Conservation (phyloP, 2,888 invertebrate species). For the Drosophila testacea region DNA sequence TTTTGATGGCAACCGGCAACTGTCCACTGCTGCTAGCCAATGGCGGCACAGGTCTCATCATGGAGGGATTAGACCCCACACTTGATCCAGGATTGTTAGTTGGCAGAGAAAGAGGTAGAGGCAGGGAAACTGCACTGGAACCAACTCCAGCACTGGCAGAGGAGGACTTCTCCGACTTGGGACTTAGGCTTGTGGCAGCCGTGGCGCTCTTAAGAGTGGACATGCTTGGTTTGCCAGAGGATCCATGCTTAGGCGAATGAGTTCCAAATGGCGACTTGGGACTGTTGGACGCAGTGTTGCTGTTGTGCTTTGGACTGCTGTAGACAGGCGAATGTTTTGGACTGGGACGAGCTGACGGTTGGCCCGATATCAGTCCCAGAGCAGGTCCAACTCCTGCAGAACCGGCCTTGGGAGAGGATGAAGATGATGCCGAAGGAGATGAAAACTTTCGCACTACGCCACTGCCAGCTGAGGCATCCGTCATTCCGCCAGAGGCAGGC, state of each 20-base stretch:
- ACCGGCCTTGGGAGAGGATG: slow-evolving; percentile 84
- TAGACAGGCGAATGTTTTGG: slow-evolving; percentile 88
- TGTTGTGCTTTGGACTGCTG: slow-evolving; percentile 88
- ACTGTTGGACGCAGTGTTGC: slow-evolving; percentile 90
- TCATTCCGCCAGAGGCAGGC: slow-evolving; percentile 74
- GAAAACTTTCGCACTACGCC: slow-evolving; percentile 87
- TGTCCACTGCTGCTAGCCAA: slow-evolving; percentile 76
- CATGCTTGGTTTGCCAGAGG: slow-evolving; percentile 95
- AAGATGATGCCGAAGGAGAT: slow-evolving; percentile 85
- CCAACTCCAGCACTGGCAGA: slow-evolving; percentile 22
- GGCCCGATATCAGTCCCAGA: slow-evolving; percentile 60
- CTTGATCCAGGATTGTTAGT: slow-evolving; percentile 5
- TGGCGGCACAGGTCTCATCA: slow-evolving; percentile 85
- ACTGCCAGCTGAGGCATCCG: slow-evolving; percentile 86
- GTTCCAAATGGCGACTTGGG: slow-evolving; percentile 91
- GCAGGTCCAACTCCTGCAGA: slow-evolving; percentile 44
- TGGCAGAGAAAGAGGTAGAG: slow-evolving; percentile 13
- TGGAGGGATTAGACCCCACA: slow-evolving; percentile 37
- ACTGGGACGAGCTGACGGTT: slow-evolving; percentile 86
- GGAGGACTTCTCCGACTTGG: slow-evolving; percentile 77
- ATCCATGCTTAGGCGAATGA: slow-evolving; percentile 91
- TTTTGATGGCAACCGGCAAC: slow-evolving; percentile 40
- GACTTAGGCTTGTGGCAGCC: slow-evolving; percentile 81
- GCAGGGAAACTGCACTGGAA: slow-evolving; percentile 1
- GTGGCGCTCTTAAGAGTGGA: slow-evolving; percentile 92